phyloP scores from a whole-genome alignment of 2,797 vertebrate genomes.

The Chelon labrosus region DNA sequence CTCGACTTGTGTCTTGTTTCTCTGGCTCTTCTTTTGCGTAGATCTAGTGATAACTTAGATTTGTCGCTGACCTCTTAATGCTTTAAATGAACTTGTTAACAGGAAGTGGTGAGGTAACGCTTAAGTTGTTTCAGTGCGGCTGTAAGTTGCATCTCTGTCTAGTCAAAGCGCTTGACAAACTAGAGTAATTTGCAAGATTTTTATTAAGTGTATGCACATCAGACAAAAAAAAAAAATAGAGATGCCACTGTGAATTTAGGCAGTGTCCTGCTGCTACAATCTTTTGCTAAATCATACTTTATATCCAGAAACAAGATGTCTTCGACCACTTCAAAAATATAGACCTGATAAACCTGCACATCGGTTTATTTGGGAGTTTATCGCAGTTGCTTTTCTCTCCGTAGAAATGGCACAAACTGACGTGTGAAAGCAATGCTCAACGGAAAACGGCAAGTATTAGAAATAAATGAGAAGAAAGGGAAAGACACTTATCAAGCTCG shows the following conservation, averaged over 20 bases:
- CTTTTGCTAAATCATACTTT: constrained; percentile 19
- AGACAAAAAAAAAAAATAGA: constrained; percentile 10
- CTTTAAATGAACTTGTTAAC: not conserved
- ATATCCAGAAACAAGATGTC: constrained; percentile 1
- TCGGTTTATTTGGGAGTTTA: no score
- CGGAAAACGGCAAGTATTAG: not conserved
- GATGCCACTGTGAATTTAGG: constrained; percentile 18
- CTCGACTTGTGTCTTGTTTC: not conserved
- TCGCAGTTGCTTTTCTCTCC: not conserved
- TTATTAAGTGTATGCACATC: not conserved
- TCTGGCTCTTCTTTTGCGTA: not conserved
- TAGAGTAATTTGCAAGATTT: not conserved
- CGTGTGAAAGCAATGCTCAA: constrained; percentile 3
- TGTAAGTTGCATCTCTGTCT: not conserved
- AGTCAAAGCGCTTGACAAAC: not conserved
- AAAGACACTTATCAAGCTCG: constrained; percentile 2
- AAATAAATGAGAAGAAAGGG: not conserved
- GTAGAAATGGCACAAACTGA: not conserved
- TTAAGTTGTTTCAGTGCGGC: not conserved
- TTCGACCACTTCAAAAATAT: no score
- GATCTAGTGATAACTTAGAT: not conserved
- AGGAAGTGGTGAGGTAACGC: not conserved
- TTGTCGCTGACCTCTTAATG: not conserved
- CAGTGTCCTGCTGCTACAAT: not conserved
- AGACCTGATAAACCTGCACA: no score